Conservation (phyloP, 2,888 invertebrate species). For the Dichetophora obliterata region DNA sequence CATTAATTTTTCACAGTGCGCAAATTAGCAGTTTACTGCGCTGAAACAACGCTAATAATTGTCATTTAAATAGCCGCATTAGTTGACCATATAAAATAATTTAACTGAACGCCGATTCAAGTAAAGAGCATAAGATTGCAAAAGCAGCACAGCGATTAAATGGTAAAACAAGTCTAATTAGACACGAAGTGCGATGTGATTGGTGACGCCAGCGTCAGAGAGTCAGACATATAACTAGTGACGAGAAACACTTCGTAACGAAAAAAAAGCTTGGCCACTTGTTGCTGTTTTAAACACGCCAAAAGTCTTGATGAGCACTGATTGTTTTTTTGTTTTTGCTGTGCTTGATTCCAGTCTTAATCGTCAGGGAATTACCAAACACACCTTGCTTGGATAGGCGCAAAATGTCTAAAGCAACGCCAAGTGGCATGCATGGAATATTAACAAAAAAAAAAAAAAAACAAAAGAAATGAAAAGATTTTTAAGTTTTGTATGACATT, state of each 20-base stretch:
- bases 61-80: conserved; percentile 44
- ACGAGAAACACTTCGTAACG: neutral
- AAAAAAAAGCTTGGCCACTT: neutral
- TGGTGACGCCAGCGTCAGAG: conserved; percentile 55
- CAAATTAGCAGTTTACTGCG: conserved; percentile 3
- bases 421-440: conserved; percentile 20
- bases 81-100: conserved; percentile 21
- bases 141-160: conserved; percentile 45
- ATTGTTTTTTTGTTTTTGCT: neutral
- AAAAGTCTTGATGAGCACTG: neutral
- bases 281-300: neutral
- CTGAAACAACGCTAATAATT: conserved; percentile 43
- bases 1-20: conserved; percentile 11
- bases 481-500: neutral
- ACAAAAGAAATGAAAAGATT: neutral
- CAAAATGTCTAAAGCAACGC: conserved; percentile 19
- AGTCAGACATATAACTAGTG: neutral
- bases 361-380: conserved; percentile 31
- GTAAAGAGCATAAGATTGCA: neutral
- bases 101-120: conserved; percentile 4
- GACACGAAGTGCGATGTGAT: conserved; percentile 63
- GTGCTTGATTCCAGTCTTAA: conserved; percentile 5
- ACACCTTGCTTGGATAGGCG: conserved; percentile 21
- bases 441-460: neutral
- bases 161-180: conserved; percentile 65